These are phyloP conservation scores for Charadrius vociferus DNA, from an alignment of 2,113 vertebrate genomes.

Conservation along the genomic window DNA sequence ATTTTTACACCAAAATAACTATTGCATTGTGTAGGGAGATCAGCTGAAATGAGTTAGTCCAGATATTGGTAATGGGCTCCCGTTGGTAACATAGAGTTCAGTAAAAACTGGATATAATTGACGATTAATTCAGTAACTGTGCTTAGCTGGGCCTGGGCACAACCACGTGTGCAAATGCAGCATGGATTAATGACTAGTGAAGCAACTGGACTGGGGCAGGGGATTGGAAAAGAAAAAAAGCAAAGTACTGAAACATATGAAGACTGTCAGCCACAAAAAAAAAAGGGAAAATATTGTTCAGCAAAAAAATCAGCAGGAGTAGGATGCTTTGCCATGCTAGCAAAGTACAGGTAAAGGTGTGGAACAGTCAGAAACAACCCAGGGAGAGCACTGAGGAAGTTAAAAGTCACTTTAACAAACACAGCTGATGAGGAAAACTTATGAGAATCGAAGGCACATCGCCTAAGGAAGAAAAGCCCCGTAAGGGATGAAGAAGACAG, in stretches of 20 bases:
- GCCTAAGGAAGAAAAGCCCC: neutral
- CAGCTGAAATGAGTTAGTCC: neutral
- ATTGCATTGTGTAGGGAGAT: neutral
- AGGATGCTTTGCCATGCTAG: neutral
- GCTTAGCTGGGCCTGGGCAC: neutral
- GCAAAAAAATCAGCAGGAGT: too few species aligned
- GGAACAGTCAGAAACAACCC: neutral
- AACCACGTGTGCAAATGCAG: neutral
- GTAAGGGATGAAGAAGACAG: neutral
- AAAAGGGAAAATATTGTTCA: neutral
- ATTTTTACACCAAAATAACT: neutral
- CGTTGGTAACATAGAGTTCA: neutral
- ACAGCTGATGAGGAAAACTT: neutral
- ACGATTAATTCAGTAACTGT: neutral
- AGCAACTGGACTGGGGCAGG: neutral
- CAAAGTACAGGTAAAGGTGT: neutral
- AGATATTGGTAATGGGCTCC: neutral
- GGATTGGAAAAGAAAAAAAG: neutral
- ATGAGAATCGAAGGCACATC: rapidly evolving
- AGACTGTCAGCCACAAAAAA: neutral
- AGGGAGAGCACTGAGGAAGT: neutral
- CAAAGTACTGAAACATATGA: neutral
- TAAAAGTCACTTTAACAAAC: neutral
- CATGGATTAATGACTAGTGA: neutral
- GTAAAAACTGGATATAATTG: neutral